Base-by-base conservation (phyloP, 2,113 vertebrate species). In the Onychostruthus taczanowskii region DNA sequence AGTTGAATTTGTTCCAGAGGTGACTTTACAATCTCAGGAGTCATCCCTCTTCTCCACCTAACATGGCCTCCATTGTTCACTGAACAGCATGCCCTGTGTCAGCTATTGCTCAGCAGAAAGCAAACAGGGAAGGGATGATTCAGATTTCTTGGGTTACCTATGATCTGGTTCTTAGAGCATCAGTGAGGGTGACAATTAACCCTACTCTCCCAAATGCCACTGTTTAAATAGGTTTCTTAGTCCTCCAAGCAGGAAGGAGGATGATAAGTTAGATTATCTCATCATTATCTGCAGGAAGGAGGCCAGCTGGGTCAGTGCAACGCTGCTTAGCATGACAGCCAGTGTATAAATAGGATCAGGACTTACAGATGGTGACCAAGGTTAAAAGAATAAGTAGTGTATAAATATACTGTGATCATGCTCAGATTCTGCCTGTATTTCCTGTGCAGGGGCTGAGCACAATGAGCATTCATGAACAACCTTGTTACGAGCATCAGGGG, bases 241-340 rank as follows among this genome's bases (percentile, higher is more conserved):
- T 15, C 70, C 75, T 62, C 44, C 76, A 69, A 90, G 89, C 50
- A 88, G 87, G 93, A 87, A 96, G 76, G 7, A 37, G 90, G 70
- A 66, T 58, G 89, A 33, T 47, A 62, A 87, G 5, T 94, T 74
- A 87, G 91, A 91, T 95, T 95, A 95, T 87, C 87, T 82, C 50
- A 79, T 50, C 31, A 4, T 84, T 84, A 89, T 87, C 93, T 91
- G 49, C 59, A 66, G 58, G 73, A 84, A 92, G 66, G 66, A 91
- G 84, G 89, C 66, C 74, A 61, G 62, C 74, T 86, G 80, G 86
- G 85, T 90, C 79, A 59, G 50, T 61, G 43, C 87, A 79, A 37
- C 15, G 0, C 77, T 19, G 43, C 81, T 93, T 77, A 85, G 37
- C 62, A 16, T 30, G 66, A 21, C 62, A 91, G 35, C 18, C 18